A percentile compares a stretch with the other conserved stretches of the same genome.
Evolutionary conservation across 2,113 vertebrate genomes (phyloP).

Genomic region (Gallinago undulata): DNA sequence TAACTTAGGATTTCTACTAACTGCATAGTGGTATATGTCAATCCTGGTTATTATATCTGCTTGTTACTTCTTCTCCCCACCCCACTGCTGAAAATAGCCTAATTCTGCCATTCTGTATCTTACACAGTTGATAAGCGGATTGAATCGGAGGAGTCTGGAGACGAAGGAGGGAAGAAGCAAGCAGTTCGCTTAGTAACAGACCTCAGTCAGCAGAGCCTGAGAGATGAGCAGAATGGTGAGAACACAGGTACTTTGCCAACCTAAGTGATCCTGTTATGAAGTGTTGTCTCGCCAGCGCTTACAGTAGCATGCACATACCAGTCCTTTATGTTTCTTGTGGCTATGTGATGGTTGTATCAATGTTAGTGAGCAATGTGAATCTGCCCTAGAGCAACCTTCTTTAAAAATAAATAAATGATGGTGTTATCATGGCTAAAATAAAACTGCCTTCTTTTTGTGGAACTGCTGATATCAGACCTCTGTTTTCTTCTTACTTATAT

Average conservation of each 20-base stretch:
- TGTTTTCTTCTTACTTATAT: neutral
- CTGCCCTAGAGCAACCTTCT: neutral
- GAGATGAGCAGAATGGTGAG: conserved; percentile 69
- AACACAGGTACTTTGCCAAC: conserved; percentile 25
- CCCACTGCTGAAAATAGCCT: neutral
- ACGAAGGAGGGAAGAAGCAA: conserved; percentile 89
- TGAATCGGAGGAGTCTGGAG: conserved; percentile 95
- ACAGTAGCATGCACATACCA: rapidly evolving
- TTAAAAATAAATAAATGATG: neutral
- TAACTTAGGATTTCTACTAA: conserved; percentile 62
- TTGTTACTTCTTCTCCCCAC: neutral
- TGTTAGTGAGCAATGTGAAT: rapidly evolving
- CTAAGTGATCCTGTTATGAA: rapidly evolving
- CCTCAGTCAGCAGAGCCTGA: conserved; percentile 78
- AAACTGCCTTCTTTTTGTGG: neutral
- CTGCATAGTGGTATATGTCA: neutral
- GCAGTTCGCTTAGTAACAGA: conserved; percentile 81
- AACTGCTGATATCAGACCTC: neutral
- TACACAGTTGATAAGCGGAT: conserved; percentile 87
- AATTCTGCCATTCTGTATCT: neutral
- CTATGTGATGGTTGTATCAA: rapidly evolving
- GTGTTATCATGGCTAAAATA: rapidly evolving
- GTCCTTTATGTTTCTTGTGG: neutral
- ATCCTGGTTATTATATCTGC: neutral
- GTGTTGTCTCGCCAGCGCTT: too few relatives aligned